Evolutionary conservation across 2,888 invertebrate genomes (phyloP).

Genomic region (Sussaba pulchella): DNA sequence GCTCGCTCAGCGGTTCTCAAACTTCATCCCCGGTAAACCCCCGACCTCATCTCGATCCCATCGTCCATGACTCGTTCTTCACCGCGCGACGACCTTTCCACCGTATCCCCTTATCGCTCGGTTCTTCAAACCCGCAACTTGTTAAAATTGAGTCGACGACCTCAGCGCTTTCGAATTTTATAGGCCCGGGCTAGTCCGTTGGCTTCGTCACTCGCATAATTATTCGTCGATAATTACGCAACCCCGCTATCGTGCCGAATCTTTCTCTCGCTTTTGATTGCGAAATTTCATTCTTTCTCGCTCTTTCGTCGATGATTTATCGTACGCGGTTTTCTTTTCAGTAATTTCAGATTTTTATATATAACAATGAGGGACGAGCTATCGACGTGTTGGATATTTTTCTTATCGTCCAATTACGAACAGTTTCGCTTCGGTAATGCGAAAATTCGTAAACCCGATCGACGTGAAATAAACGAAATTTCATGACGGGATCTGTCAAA

Average conservation of each 20-base stretch:
- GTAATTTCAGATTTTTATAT: too few relatives aligned
- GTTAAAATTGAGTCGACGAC: constrained; percentile 67
- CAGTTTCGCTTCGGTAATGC: not conserved
- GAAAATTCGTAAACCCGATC: too few relatives aligned
- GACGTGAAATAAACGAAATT: too few relatives aligned
- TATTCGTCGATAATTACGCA: constrained; percentile 67
- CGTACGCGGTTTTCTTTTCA: not conserved
- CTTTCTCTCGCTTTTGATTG: constrained; percentile 15
- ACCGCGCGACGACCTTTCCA: constrained; percentile 2
- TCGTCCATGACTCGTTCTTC: constrained; percentile 15
- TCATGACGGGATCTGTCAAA: too few relatives aligned
- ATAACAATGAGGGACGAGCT: not conserved
- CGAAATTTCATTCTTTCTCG: constrained; percentile 9
- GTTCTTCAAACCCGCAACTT: constrained; percentile 46
- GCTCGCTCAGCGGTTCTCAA: constrained; percentile 72
- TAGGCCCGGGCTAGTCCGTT: constrained; percentile 44
- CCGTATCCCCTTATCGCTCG: constrained; percentile 48
- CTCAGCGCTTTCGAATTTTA: constrained; percentile 55
- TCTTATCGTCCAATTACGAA: not conserved
- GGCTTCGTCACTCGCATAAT: constrained; percentile 54
- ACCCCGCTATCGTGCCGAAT: constrained; percentile 33
- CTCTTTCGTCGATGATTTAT: not conserved
- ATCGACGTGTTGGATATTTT: not conserved
- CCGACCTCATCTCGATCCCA: constrained; percentile 2
- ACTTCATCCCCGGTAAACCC: constrained; percentile 1